Conservation (phyloP, 1,140 invertebrate genomes). For the Fragariocoptes setiger region DNA sequence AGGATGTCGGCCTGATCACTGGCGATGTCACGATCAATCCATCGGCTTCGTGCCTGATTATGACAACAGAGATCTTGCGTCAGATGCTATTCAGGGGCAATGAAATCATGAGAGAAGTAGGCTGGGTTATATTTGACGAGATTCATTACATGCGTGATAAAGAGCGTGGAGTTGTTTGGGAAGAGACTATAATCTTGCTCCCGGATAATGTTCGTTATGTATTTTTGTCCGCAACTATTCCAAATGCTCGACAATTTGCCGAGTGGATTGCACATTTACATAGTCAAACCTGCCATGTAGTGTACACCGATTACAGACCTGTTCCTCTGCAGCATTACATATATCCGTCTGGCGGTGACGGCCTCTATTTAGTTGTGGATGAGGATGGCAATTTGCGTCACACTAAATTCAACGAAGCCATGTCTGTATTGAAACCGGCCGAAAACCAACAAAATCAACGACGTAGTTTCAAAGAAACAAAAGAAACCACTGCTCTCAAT, state of each 20-base stretch:
- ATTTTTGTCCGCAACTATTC: conserved; percentile 94
- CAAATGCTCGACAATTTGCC: conserved; percentile 84
- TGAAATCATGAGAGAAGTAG: conserved; percentile 88
- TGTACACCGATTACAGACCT: conserved; percentile 91
- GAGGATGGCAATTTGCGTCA: conserved; percentile 75
- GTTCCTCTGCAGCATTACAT: conserved; percentile 93
- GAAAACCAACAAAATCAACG: not conserved
- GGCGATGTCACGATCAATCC: conserved; percentile 98
- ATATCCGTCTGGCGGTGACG: conserved; percentile 72
- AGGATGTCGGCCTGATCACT: conserved; percentile 87
- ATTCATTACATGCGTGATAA: conserved; percentile 99
- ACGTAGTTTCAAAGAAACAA: not conserved
- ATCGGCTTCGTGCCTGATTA: conserved; percentile 80
- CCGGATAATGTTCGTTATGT: conserved; percentile 96
- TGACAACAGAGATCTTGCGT: conserved; percentile 97
- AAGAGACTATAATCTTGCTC: conserved; percentile 87
- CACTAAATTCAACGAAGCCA: conserved; percentile 85
- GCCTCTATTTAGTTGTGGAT: conserved; percentile 78
- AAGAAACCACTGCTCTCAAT: conserved; percentile 20
- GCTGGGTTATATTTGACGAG: conserved; percentile 98
- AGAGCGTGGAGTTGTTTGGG: conserved; percentile 95
- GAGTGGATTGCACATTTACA: conserved; percentile 95
- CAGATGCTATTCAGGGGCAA: conserved; percentile 97
- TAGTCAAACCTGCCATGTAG: conserved; percentile 68
- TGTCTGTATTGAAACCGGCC: conserved; percentile 40